Percentiles rank a stretch among this genome's conserved stretches.
These are phyloP conservation scores for Corvus moneduloides DNA, from an alignment of 2,113 vertebrate species.

Conservation along the genomic window DNA sequence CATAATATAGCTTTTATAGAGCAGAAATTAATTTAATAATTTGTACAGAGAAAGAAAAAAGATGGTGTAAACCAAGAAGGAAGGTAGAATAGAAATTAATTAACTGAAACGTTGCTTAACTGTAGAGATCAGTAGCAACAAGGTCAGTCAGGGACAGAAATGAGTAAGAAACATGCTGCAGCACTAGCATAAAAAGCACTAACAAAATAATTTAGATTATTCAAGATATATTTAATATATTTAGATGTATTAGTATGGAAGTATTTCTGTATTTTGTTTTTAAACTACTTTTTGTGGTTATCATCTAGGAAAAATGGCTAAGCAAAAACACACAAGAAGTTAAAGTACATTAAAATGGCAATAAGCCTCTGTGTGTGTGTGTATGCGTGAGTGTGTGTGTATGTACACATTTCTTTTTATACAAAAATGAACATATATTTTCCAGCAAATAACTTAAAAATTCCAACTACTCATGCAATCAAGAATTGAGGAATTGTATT, in stretches of 20 bases:
- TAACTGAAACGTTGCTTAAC: background rate
- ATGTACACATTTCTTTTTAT: background rate
- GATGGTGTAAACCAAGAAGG: background rate
- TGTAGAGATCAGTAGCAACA: background rate
- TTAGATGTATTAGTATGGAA: background rate
- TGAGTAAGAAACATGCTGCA: background rate
- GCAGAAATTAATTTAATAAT: background rate
- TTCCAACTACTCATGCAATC: background rate
- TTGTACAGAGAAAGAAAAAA: background rate
- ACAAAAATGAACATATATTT: background rate
- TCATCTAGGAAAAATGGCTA: background rate
- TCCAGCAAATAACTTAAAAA: background rate
- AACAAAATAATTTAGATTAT: background rate
- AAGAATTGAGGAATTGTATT: background rate
- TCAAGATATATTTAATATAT: background rate
- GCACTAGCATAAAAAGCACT: background rate
- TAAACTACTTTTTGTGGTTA: background rate
- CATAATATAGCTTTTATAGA: background rate
- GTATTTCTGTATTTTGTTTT: background rate
- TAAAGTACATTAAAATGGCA: background rate
- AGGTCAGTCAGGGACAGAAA: background rate
- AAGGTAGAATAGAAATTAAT: background rate
- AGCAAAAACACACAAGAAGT: background rate
- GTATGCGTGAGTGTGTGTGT: accelerated
- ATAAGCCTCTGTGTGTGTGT: background rate